Evolutionary conservation across 2,797 vertebrate genomes (phyloP).

Genomic region (Karalla daura): DNA sequence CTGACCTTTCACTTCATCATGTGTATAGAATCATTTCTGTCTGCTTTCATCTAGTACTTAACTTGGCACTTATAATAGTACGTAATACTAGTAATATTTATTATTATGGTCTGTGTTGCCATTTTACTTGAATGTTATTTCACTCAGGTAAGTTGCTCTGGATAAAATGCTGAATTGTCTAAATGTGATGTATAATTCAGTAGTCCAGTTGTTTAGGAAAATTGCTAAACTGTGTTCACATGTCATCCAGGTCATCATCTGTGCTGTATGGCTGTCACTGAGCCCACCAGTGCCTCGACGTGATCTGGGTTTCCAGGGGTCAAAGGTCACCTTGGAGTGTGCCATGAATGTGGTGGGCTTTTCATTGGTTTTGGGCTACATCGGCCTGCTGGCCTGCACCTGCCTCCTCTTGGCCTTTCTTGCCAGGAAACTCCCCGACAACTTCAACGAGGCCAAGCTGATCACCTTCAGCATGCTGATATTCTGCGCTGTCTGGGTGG

Average conservation of each 20-base stretch:
- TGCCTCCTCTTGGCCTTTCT: conserved; percentile 81
- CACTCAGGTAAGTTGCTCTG: too few relatives aligned
- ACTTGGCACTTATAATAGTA: too few relatives aligned
- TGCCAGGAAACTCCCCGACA: conserved; percentile 80
- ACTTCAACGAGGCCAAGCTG: conserved; percentile 81
- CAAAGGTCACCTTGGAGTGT: conserved; percentile 74
- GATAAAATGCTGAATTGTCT: neutral
- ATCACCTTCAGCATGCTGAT: conserved; percentile 85
- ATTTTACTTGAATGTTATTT: too few relatives aligned
- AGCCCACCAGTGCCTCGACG: conserved; percentile 70
- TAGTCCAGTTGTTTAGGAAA: too few relatives aligned
- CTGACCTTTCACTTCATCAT: too few relatives aligned
- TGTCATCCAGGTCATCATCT: conserved; percentile 64
- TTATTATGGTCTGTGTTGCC: too few relatives aligned
- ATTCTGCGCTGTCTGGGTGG: conserved; percentile 81
- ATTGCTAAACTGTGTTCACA: neutral
- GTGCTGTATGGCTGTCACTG: conserved; percentile 71
- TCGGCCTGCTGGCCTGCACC: conserved; percentile 74
- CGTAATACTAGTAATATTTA: too few relatives aligned
- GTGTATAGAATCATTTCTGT: too few relatives aligned
- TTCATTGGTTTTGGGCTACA: conserved; percentile 79
- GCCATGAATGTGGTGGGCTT: conserved; percentile 76
- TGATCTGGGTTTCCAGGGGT: conserved; percentile 70
- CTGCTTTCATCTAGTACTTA: too few relatives aligned
- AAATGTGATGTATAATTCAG: too few relatives aligned